These are phyloP conservation scores for Mobula birostris DNA, from an alignment of 2,113 vertebrate species.

Conservation along the genomic window DNA sequence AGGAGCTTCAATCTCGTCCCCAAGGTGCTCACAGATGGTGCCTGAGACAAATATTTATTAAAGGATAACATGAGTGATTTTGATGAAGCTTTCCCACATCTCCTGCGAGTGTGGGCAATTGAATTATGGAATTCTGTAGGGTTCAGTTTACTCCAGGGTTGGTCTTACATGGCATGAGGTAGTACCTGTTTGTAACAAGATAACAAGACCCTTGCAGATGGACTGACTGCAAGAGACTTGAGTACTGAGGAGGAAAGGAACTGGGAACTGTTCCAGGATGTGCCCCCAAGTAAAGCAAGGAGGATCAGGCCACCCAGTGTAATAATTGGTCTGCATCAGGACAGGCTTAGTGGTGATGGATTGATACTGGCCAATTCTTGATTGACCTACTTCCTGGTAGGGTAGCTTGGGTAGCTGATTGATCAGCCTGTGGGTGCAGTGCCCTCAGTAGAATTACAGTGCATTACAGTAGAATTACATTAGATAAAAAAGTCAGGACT, in stretches of 20 bases:
- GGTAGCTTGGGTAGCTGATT: neutral
- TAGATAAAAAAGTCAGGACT: too few species aligned
- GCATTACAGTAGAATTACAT: too few species aligned
- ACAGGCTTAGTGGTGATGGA: neutral
- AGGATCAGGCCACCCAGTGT: neutral
- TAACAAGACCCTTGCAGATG: neutral
- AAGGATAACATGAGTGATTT: too few species aligned
- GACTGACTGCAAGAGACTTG: neutral
- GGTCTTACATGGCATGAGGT: neutral
- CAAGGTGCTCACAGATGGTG: neutral
- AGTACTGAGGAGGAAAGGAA: neutral
- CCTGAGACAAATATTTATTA: neutral
- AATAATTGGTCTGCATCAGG: neutral
- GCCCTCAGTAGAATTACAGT: too few species aligned
- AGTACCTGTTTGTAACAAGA: neutral
- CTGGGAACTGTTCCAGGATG: neutral
- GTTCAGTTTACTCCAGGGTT: neutral
- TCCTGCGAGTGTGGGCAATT: too few species aligned
- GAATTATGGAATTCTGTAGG: too few species aligned
- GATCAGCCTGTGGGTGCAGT: neutral
- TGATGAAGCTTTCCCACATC: too few species aligned
- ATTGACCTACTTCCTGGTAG: neutral
- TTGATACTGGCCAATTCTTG: neutral
- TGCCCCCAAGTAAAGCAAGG: neutral
- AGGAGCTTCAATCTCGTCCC: neutral